Percentiles rank a stretch among this genome's conserved stretches.
Conservation (phyloP, 1,140 invertebrate genomes). For the Nasonia longicornis region DNA sequence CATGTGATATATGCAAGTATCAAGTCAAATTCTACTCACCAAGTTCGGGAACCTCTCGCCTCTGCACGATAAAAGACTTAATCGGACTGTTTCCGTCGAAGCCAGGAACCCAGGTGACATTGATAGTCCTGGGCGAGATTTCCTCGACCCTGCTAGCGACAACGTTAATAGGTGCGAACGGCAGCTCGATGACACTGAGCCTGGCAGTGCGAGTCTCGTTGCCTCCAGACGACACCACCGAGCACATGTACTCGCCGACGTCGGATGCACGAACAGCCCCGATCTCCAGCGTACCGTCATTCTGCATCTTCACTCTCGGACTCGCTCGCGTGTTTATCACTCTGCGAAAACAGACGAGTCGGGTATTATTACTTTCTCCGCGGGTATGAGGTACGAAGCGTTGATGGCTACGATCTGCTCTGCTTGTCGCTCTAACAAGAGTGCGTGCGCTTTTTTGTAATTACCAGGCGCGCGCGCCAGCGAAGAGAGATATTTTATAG, state of each 20-base stretch:
- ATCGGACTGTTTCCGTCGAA: conserved; percentile 98
- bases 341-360: conserved; percentile 59
- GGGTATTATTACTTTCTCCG: neutral
- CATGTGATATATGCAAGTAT: neutral
- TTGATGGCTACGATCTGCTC: neutral
- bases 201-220: conserved; percentile 89
- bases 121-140: conserved; percentile 76
- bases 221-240: conserved; percentile 88
- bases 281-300: conserved; percentile 85
- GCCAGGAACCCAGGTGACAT: conserved; percentile 93
- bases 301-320: conserved; percentile 77
- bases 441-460: too few species aligned
- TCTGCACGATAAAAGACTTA: conserved; percentile 93
- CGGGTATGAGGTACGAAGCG: neutral
- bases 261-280: conserved; percentile 84
- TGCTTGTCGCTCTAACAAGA: conserved; percentile 5
- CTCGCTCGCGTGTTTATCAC: conserved; percentile 75
- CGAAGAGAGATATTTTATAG: too few species aligned
- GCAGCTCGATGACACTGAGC: conserved; percentile 92
- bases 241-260: conserved; percentile 85
- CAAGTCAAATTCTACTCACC: conserved; percentile 69
- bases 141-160: conserved; percentile 76
- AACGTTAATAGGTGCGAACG: conserved; percentile 90
- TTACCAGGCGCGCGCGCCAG: too few species aligned
- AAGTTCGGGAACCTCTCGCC: conserved; percentile 86